Evolutionary conservation across 2,888 invertebrate species (phyloP), one percentile per base, ranked within the genome.

Genomic region (Enchytraeus crypticus): DNA sequence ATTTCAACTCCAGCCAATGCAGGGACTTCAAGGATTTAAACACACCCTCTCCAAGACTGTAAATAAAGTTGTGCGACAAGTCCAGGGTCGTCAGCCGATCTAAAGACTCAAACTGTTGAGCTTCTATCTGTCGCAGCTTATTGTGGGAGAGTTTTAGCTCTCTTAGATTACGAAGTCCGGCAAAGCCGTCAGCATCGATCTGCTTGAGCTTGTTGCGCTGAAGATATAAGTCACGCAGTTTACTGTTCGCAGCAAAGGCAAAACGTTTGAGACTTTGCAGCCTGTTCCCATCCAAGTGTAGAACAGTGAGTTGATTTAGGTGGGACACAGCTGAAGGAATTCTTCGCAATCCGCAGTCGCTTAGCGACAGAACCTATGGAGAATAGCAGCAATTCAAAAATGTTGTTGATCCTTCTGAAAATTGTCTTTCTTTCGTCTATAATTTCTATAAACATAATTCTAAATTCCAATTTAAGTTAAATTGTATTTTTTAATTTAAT

Each of bases 1-100:
- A 54, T 23, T 49, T 56, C 43, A 62, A 45, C 23, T 62, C 62
- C 45, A 62, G 53, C 62, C 62, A 62, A 43, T 53, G 51, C 14
- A 62, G 56, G 18, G 51, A 23, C 23, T 34, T 46, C 30, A 62
- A 29, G 46, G 53, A 59, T 11, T 47, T 46, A 45, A 62, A 62
- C 5, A 53, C 45, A 23, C 59, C 59, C 11, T 38, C 38, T 11
- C 38, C 33, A 30, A 62, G 14, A 5, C 51, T 27, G 34, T 34
- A 30, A 18, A 62, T 49, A 23, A 55, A 38, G 53, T 62, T 62
- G 4, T 49, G 43, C n/a, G 62, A 62, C 0, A 59, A 30, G 18
- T 62, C 62, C 29, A 62, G 55, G 46, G 26, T 62, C 29, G 55
- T 62, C 43, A 62, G 29, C 49, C 38, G 53, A 2, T 27, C 23